A percentile compares a stretch with the other conserved stretches of the same genome.
Conservation (phyloP, 2,888 invertebrate genomes). For the Ophion obscuratus region DNA sequence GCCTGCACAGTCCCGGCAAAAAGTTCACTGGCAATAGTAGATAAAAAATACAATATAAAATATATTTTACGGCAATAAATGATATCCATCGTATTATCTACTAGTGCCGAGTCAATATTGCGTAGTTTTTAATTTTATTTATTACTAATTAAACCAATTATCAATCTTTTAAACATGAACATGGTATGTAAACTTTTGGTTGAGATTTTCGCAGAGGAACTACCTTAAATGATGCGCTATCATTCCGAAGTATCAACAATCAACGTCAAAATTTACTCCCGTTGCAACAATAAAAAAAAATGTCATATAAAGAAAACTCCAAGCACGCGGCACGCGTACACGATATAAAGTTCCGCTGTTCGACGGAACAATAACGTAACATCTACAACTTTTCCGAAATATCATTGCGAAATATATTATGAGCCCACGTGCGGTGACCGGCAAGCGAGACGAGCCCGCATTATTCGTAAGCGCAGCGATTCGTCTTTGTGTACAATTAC, state of each 20-base stretch:
- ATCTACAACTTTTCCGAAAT: neutral
- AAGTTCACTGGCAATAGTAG: too few relatives aligned
- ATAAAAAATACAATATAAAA: too few relatives aligned
- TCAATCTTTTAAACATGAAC: too few relatives aligned
- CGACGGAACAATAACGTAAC: neutral
- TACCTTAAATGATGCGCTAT: neutral
- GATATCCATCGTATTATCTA: too few relatives aligned
- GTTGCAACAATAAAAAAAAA: neutral
- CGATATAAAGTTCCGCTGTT: neutral
- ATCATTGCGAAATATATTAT: neutral
- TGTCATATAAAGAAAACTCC: neutral
- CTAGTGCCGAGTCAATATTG: too few relatives aligned
- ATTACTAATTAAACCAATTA: too few relatives aligned
- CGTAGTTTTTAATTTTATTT: too few relatives aligned
- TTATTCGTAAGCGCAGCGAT: neutral
- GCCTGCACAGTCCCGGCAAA: too few relatives aligned
- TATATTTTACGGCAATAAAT: too few relatives aligned
- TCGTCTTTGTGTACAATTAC: slow-evolving; percentile 31
- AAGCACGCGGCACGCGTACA: neutral
- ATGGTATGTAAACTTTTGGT: too few relatives aligned
- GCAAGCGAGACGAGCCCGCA: neutral
- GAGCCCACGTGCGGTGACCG: neutral
- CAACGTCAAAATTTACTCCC: neutral
- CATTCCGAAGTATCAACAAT: neutral
- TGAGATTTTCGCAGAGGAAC: too few relatives aligned